Percentiles rank a stretch among this genome's conserved stretches.
These are phyloP conservation scores for Drosophila nebulosa DNA, from an alignment of 1,140 invertebrate genomes.

Conservation along the genomic window DNA sequence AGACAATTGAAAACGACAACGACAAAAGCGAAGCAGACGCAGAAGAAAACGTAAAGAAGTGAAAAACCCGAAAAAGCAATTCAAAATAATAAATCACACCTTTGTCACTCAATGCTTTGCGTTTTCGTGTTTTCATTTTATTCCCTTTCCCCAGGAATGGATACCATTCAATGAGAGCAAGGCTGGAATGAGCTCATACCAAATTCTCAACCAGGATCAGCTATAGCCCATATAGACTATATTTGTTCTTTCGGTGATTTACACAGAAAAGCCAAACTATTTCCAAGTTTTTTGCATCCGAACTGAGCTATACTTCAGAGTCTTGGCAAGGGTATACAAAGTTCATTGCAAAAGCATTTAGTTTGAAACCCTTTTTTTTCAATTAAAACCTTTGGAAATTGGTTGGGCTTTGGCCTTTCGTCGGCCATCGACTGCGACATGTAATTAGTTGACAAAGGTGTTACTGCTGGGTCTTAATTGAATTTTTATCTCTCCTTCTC, in stretches of 20 bases:
- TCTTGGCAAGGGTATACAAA: background rate
- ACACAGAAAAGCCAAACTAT: no score
- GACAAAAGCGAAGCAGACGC: background rate
- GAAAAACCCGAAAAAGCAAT: constrained; percentile 48
- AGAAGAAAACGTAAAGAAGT: background rate
- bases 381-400: background rate
- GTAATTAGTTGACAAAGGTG: constrained; percentile 75
- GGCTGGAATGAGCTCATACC: no score
- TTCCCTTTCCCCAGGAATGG: background rate
- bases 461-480: constrained; percentile 56
- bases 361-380: background rate
- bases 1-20: constrained; percentile 46
- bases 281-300: no score
- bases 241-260: no score
- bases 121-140: background rate
- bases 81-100: constrained; percentile 71
- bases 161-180: no score
- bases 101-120: constrained; percentile 62
- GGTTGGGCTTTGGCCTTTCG: constrained; percentile 53
- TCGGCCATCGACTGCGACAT: constrained; percentile 42
- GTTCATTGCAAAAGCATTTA: background rate
- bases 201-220: no score
- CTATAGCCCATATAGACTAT: no score
- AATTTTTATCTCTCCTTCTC: constrained; percentile 64
- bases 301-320: background rate